Conservation (phyloP, 2,888 invertebrate species). For the Amphipoea oculea region DNA sequence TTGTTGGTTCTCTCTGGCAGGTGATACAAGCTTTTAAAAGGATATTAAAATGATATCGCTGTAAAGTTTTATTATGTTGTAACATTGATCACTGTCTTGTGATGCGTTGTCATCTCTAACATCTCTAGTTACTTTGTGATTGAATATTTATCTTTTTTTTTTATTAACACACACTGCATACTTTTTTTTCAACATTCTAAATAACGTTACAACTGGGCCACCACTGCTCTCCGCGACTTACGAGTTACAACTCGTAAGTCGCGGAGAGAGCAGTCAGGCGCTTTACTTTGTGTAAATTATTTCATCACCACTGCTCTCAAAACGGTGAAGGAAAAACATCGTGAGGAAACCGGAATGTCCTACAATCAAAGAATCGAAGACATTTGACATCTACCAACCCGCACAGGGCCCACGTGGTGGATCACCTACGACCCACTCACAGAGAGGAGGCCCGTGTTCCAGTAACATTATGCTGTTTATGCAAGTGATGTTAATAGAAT, state of each 20-base stretch:
- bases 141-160: neutral
- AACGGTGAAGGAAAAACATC: neutral
- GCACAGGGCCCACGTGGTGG: neutral
- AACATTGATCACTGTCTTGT: conserved; percentile 20
- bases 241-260: no score
- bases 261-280: no score
- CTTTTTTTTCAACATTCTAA: neutral
- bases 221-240: neutral
- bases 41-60: conserved; percentile 49
- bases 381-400: neutral
- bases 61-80: conserved; percentile 41
- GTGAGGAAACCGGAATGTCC: neutral
- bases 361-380: neutral
- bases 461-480: neutral
- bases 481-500: neutral
- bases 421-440: neutral
- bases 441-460: neutral
- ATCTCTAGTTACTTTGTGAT: conserved; percentile 19
- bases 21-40: conserved; percentile 63
- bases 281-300: neutral
- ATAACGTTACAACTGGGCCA: neutral
- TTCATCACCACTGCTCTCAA: neutral
- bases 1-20: conserved; percentile 61
- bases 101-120: conserved; percentile 25
- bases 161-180: neutral